Conservation (phyloP, 2,888 invertebrate species). For the Antheraea assamensis region DNA sequence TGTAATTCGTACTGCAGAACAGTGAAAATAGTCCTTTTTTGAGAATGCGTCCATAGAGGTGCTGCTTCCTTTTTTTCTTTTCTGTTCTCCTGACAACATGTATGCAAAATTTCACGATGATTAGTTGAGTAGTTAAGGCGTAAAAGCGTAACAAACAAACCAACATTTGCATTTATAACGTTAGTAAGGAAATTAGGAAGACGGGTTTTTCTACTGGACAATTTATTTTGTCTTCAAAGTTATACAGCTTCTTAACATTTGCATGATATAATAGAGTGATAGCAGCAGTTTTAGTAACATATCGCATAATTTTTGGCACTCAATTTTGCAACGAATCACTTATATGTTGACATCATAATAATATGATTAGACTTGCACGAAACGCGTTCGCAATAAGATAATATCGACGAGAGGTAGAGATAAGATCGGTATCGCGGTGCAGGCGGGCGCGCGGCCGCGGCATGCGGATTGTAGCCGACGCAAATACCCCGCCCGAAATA, state of each 20-base stretch:
- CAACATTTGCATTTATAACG: too few species aligned
- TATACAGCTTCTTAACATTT: neutral
- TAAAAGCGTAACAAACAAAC: too few species aligned
- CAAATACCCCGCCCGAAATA: conserved; percentile 74
- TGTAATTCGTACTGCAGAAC: too few species aligned
- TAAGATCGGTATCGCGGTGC: conserved; percentile 50
- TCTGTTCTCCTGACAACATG: too few species aligned
- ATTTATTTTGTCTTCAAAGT: neutral
- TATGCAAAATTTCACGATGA: too few species aligned
- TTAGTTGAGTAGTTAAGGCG: too few species aligned
- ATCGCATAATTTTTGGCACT: neutral
- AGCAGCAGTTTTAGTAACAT: neutral
- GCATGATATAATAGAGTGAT: neutral
- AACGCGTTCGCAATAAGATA: conserved; percentile 12
- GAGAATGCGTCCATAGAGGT: too few species aligned
- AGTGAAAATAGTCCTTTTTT: too few species aligned
- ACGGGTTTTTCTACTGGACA: neutral
- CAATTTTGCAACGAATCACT: neutral
- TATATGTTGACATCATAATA: neutral
- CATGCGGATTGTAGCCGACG: conserved; percentile 61
- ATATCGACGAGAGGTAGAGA: conserved; percentile 34
- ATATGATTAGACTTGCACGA: neutral
- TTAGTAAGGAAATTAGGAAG: too few species aligned
- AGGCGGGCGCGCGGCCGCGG: conserved; percentile 37
- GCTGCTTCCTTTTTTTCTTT: too few species aligned